phyloP scores from a whole-genome alignment of 2,113 vertebrate genomes.

The Benitochromis conjunctus region DNA sequence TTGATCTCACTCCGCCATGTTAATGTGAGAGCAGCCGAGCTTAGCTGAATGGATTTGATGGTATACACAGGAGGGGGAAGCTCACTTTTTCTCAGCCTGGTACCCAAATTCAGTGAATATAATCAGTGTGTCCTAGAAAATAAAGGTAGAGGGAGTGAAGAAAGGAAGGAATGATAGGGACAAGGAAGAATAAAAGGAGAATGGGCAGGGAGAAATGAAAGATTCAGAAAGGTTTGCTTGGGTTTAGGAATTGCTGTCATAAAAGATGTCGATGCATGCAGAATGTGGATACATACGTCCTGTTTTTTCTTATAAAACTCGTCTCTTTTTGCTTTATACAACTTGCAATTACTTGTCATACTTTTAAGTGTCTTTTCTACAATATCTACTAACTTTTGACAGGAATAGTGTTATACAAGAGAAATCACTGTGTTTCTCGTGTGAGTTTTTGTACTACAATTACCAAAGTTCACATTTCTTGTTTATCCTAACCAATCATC shows the following conservation, averaged over 20 bases:
- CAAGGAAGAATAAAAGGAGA: neutral
- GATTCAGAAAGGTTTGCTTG: neutral
- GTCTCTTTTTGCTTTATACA: neutral
- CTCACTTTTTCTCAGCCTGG: conserved; percentile 2
- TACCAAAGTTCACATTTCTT: neutral
- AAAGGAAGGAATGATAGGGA: neutral
- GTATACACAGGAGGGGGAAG: conserved; percentile 20
- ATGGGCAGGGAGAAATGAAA: neutral
- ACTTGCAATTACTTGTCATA: neutral
- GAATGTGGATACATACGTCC: neutral
- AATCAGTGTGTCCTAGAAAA: conserved; percentile 29
- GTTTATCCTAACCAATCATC: neutral
- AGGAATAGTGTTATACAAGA: neutral
- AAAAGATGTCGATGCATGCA: neutral
- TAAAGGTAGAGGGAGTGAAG: neutral
- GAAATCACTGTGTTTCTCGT: neutral
- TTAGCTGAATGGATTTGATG: conserved; percentile 57
- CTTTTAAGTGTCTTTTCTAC: neutral
- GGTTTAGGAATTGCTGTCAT: neutral
- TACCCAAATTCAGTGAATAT: conserved; percentile 26
- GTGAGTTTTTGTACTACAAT: neutral
- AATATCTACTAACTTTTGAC: neutral
- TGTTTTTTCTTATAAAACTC: neutral
- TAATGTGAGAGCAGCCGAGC: conserved; percentile 47
- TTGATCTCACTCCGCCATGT: conserved; percentile 48